phyloP scores from a whole-genome alignment of 2,888 invertebrate genomes.

The Syrphus vitripennis region DNA sequence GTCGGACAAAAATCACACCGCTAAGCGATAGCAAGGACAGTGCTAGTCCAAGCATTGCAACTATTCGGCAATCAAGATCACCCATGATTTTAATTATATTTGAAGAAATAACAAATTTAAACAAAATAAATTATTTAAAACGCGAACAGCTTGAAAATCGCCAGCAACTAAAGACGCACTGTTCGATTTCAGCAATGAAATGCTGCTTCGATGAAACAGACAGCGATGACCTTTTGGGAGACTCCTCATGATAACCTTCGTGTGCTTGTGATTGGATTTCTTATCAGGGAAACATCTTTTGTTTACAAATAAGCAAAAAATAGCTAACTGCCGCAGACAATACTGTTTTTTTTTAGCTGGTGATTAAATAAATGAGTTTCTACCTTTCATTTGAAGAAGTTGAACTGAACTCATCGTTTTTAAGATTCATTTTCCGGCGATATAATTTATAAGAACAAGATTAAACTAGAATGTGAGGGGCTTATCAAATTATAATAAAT shows the following conservation, averaged over 20 bases:
- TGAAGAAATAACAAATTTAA: not conserved
- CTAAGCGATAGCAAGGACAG: conserved; percentile 31
- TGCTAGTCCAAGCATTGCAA: conserved; percentile 37
- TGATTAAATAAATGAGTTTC: not conserved
- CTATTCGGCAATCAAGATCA: conserved; percentile 46
- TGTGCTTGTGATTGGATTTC: not conserved
- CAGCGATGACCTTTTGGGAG: not conserved
- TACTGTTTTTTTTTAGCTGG: not conserved
- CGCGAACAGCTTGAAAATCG: not conserved
- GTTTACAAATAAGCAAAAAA: conserved; percentile 5
- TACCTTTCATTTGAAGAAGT: not conserved
- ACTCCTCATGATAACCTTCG: not conserved
- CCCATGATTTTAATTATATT: conserved; percentile 12
- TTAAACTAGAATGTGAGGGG: not conserved
- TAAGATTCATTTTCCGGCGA: not conserved
- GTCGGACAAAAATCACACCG: conserved; percentile 40
- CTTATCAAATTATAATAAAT: not conserved
- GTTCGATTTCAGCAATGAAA: not conserved
- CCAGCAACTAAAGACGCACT: not conserved
- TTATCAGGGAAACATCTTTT: conserved; percentile 8
- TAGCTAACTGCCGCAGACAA: not conserved
- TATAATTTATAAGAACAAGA: not conserved
- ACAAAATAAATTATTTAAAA: not conserved
- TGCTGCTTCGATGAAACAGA: not conserved
- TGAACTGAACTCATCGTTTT: not conserved